Evolutionary conservation across 2,797 vertebrate species (phyloP), one percentile per base, ranked within the genome.

Genomic region (Lacerta agilis): DNA sequence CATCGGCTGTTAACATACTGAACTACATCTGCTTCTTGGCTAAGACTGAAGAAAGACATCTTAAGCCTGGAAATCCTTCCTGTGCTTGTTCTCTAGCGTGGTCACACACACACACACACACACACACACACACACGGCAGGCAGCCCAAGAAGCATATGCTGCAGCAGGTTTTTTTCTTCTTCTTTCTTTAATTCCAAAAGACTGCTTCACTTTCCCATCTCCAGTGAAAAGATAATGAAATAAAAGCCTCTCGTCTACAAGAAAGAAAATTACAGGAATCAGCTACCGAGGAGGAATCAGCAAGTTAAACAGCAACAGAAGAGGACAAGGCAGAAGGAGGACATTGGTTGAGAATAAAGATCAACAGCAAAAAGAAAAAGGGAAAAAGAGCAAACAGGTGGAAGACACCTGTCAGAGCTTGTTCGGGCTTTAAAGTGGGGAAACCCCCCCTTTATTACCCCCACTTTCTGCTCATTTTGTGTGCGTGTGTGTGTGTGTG

Each of bases 11-110:
- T 96, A 95, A 89, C 87, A 90, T 92, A 94, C 95, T 97, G 97
- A 97, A 97, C 96, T 97, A 95, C 97, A 97, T 97, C 97, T 97
- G 97, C 97, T 97, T 97, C 95, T 94, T 92, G 92, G 96, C 94
- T 96, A 93, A 96, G 94, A 75, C 92, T 87, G 95, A 89, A 93
- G 94, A 94, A 93, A 94, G 94, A 91, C 94, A 85, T 94, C 93
- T 94, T 91, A 94, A 95, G 92, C 94, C 83, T 95, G 94, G 79
- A 88, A 94, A 92, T 95, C 94, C 95, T 94, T 88, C 95, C 90
- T 23, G 89, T 90, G 89, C 18, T 38, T 90, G 88, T 82, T 43
- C 41, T 67, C 71, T 45, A n/a, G 58, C 77, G 38, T 83, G 38
- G 33, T 55, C 89, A 89, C 91, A 82, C 90, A 38, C 75, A 78